Conservation (phyloP, 2,888 invertebrate species). For the Drosophila pseudotalamancana region DNA sequence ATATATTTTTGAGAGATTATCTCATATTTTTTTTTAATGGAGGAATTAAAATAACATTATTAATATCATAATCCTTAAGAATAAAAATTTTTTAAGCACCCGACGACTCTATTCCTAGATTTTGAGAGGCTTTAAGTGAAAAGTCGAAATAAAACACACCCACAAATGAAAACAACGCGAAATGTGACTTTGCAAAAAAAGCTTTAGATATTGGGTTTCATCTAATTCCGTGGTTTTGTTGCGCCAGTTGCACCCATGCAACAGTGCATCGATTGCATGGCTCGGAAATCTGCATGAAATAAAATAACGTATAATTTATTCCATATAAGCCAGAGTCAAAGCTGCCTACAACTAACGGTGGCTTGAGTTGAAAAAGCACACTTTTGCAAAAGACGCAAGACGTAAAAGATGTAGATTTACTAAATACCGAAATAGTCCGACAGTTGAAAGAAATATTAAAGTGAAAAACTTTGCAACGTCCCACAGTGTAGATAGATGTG, state of each 20-base stretch:
- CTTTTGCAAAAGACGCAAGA: too few species aligned
- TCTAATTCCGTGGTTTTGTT: conserved; percentile 43
- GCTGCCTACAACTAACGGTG: conserved; percentile 55
- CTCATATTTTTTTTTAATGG: too few species aligned
- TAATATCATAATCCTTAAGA: too few species aligned
- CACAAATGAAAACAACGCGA: conserved; percentile 4
- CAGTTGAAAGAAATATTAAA: conserved; percentile 79
- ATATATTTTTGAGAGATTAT: too few species aligned
- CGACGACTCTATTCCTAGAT: too few species aligned
- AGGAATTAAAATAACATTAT: too few species aligned
- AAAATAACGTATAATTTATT: conserved; percentile 65
- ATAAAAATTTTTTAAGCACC: too few species aligned
- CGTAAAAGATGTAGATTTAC: conserved; percentile 79
- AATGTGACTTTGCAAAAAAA: conserved; percentile 19
- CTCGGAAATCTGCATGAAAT: conserved; percentile 67
- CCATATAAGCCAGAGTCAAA: conserved; percentile 47
- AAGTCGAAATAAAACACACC: too few species aligned
- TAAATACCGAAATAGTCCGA: conserved; percentile 62
- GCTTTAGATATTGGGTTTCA: conserved; percentile 20
- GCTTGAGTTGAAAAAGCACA: conserved; percentile 46
- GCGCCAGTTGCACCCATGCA: conserved; percentile 69
- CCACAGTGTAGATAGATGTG: not conserved
- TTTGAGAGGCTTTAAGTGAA: too few species aligned
- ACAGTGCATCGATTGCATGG: conserved; percentile 69
- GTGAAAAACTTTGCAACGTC: conserved; percentile 58